Conservation (phyloP, 2,797 vertebrate species). For the Xyrichtys novacula region DNA sequence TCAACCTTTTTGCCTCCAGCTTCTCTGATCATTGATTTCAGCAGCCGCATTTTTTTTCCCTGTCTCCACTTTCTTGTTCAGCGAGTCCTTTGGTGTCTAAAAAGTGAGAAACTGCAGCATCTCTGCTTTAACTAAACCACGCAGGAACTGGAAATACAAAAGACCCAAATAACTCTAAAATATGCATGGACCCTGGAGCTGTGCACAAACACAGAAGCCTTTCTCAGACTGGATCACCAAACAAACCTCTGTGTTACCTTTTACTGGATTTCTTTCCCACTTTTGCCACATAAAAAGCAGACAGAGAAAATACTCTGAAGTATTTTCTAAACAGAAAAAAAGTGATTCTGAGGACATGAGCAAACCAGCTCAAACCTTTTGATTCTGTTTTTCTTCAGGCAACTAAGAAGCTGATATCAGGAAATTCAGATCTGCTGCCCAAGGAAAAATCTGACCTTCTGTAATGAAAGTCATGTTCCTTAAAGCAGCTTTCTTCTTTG, state of each 20-base stretch:
- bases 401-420: no score
- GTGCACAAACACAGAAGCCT: conserved; percentile 39
- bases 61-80: conserved; percentile 16
- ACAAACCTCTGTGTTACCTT: neutral
- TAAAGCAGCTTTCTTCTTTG: no score
- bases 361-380: no score
- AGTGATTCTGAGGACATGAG: no score
- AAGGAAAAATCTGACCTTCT: no score
- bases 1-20: conserved; percentile 2
- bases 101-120: conserved; percentile 11
- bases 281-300: neutral
- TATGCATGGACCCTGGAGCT: conserved; percentile 58
- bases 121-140: conserved; percentile 41
- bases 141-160: conserved; percentile 34
- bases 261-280: neutral
- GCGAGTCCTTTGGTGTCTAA: conserved; percentile 17
- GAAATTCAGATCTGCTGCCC: no score
- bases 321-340: no score
- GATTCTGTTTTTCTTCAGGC: no score
- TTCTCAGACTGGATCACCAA: conserved; percentile 21
- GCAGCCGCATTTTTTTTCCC: neutral
- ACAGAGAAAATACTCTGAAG: no score
- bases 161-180: conserved; percentile 58
- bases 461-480: no score
- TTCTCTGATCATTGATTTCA: conserved; percentile 18